Evolutionary conservation across 2,888 invertebrate genomes (phyloP).

Genomic region (Lingula anatina): DNA sequence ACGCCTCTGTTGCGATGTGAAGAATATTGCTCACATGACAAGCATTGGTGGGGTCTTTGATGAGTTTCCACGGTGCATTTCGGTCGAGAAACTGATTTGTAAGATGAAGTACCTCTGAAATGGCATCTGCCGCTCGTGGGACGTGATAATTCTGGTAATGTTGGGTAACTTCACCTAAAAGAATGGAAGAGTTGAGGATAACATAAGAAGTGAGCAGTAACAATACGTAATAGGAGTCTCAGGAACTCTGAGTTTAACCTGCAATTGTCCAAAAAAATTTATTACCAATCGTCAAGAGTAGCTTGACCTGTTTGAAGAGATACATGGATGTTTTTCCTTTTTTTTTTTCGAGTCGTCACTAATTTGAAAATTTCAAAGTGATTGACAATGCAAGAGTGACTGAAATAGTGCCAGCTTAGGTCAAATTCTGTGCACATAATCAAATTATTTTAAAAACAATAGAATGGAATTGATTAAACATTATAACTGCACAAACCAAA

Average conservation of each 20-base stretch:
- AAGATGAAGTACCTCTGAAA: conserved; percentile 68
- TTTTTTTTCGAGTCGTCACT: no score
- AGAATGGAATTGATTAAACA: no score
- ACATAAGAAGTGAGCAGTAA: not conserved
- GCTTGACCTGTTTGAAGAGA: no score
- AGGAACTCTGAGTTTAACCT: no score
- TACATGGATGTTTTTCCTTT: no score
- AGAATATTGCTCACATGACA: conserved; percentile 63
- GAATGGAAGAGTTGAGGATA: conserved; percentile 5
- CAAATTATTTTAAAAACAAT: no score
- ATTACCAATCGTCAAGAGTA: not conserved
- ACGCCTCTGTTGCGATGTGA: conserved; percentile 77
- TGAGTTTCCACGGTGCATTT: conserved; percentile 83
- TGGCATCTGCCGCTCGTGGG: conserved; percentile 74
- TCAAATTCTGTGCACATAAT: no score
- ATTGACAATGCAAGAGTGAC: no score
- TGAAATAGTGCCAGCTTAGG: no score
- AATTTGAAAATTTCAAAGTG: no score
- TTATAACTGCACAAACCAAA: no score
- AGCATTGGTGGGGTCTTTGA: conserved; percentile 56
- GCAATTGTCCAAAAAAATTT: not conserved
- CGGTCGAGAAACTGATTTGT: conserved; percentile 84
- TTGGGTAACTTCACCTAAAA: conserved; percentile 58
- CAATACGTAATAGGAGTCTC: no score
- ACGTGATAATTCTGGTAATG: conserved; percentile 74